phyloP scores from a whole-genome alignment of 2,888 invertebrate species.

The Seladonia tumulorum region DNA sequence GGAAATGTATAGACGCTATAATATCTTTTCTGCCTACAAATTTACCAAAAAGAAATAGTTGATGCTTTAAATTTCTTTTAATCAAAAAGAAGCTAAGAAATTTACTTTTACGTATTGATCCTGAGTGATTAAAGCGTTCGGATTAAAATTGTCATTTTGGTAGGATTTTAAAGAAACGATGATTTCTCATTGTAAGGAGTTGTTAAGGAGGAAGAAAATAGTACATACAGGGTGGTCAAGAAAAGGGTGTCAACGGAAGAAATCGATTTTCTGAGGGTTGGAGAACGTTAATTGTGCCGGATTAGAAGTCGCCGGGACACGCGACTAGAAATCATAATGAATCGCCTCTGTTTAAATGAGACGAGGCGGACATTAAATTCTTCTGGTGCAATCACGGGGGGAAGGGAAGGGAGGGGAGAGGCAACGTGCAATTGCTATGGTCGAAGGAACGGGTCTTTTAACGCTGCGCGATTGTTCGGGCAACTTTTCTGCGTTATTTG shows the following conservation, averaged over 20 bases:
- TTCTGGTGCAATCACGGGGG: neutral
- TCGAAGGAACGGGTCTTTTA: constrained; percentile 31
- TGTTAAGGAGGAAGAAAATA: neutral
- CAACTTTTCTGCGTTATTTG: constrained; percentile 51
- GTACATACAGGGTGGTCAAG: neutral
- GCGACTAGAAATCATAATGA: constrained; percentile 2
- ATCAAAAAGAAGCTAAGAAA: too few species aligned
- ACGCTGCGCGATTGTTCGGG: constrained; percentile 54
- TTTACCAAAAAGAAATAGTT: too few species aligned
- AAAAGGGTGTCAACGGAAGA: neutral
- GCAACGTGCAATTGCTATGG: constrained; percentile 13
- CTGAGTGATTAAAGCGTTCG: too few species aligned
- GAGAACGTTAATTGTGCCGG: neutral
- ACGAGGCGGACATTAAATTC: neutral
- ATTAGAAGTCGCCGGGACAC: neutral
- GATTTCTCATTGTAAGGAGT: neutral
- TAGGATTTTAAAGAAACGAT: neutral
- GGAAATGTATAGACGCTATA: too few species aligned
- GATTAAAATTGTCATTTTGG: neutral
- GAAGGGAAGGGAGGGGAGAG: neutral
- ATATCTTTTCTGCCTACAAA: too few species aligned
- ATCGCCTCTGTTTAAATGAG: neutral
- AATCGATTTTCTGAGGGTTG: neutral
- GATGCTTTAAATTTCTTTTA: too few species aligned
- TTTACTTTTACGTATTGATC: too few species aligned